Evolutionary conservation across 2,888 invertebrate species (phyloP), one percentile per base, ranked within the genome.

Genomic region (Calameuta pallipes): DNA sequence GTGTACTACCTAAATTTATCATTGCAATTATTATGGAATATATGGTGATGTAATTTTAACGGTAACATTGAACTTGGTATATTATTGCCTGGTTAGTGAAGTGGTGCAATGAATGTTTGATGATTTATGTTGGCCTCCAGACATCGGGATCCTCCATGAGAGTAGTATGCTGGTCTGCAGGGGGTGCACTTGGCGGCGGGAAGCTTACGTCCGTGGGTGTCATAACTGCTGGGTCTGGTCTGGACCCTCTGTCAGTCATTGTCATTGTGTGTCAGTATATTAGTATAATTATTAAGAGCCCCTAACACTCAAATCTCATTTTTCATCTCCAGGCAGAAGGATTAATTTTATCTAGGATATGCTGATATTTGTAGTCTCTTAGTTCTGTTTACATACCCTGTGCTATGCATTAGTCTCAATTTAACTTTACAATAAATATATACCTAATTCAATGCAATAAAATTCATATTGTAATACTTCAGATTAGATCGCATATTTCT

Each of bases 111-210:
- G 85, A 89, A 86, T 88, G 81, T 87, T 85, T 87, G 87, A 84
- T 85, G 86, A 93, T 94, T 96, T 97, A 97, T 94, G 97, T 97
- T 90, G 97, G 97, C 93, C 97, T 96, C 97, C 97, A 97, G 90
- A 97, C 96, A 93, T 97, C 97, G 82, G 97, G 97, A 93, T 97
- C 97, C 93, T 97, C 97, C 97, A 97, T 97, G 87, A 97, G 94
- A 82, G 97, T 97, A 90, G 96, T 95, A 93, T 94, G 95, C 88
- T 95, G 95, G 93, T 95, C 95, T 91, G 94, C 94, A 87, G 93
- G 93, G 87, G 94, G 93, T 78, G 92, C 92, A 81, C 92, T 92
- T 90, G 94, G 94, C 90, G 95, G 94, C 85, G 94, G 94, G 89
- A 93, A 93, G 85, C 90, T 88, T 88, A 94, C 94, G 88, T 94